Evolutionary conservation across 2,888 invertebrate species (phyloP).

Genomic region (Dryococelus australis): DNA sequence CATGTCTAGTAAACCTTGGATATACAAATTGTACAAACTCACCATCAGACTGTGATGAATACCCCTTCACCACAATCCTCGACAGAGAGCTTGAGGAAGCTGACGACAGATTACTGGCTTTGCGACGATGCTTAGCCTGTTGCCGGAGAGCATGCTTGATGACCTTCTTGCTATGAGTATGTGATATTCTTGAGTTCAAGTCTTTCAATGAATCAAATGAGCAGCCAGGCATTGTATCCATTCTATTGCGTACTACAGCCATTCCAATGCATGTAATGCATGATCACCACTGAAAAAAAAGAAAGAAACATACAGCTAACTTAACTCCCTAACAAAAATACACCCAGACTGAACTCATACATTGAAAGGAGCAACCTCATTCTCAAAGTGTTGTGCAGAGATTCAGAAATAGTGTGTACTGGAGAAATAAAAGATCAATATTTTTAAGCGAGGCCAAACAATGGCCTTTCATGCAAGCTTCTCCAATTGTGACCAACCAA

Average conservation of each 20-base stretch:
- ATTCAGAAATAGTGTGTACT: no score
- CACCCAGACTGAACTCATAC: no score
- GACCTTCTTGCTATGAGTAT: conserved; percentile 68
- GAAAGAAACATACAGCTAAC: no score
- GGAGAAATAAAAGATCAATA: no score
- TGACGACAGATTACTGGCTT: conserved; percentile 76
- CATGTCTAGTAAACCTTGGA: no score
- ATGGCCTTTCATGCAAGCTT: no score
- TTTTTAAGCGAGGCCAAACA: no score
- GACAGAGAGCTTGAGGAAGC: conserved; percentile 72
- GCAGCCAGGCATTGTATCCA: conserved; percentile 41
- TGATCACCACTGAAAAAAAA: not conserved
- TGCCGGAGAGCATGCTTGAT: conserved; percentile 73
- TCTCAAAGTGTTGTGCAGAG: no score
- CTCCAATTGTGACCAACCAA: no score
- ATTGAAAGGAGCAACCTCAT: no score
- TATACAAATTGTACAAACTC: not conserved
- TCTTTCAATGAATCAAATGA: conserved; percentile 43
- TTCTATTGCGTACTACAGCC: conserved; percentile 23
- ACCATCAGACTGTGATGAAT: conserved; percentile 65
- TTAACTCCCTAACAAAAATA: no score
- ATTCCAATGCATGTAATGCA: not conserved
- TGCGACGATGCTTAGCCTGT: conserved; percentile 78
- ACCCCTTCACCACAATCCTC: conserved; percentile 75
- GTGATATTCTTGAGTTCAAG: conserved; percentile 42